A percentile compares a stretch with the other conserved stretches of the same genome.
These are phyloP conservation scores for Nanorana parkeri DNA, from an alignment of 2,113 vertebrate genomes.

Conservation along the genomic window DNA sequence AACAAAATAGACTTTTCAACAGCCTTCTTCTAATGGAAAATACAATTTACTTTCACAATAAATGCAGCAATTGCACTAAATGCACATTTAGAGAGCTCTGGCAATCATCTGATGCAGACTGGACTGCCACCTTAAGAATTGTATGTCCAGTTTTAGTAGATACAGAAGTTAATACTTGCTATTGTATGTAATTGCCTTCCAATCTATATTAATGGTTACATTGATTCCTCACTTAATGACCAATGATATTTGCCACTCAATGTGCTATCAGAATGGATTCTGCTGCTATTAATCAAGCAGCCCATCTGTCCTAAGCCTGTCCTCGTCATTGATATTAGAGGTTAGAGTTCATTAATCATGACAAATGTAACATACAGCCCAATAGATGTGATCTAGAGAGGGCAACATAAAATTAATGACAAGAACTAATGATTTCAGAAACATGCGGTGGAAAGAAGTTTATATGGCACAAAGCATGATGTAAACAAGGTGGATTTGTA, in stretches of 20 bases:
- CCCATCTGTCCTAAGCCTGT: conserved; percentile 16
- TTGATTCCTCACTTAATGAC: conserved; percentile 49
- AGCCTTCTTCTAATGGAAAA: conserved; percentile 48
- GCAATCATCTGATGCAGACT: conserved; percentile 46
- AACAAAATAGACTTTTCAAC: conserved; percentile 48
- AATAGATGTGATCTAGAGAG: conserved; percentile 12
- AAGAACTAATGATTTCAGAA: conserved; percentile 1
- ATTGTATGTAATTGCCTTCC: conserved; percentile 40
- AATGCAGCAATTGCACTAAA: conserved; percentile 49
- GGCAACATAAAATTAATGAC: conserved; percentile 37
- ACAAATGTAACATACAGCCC: conserved; percentile 13
- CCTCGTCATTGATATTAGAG: conserved; percentile 35
- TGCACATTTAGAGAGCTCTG: conserved; percentile 30
- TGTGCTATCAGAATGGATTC: conserved; percentile 58
- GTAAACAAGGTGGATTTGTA: no score
- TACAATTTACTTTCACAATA: conserved; percentile 54
- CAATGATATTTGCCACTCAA: conserved; percentile 58
- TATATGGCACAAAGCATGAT: background rate
- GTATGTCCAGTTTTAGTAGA: conserved; percentile 29
- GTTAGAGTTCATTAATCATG: conserved; percentile 43
- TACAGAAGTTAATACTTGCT: conserved; percentile 25
- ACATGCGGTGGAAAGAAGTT: background rate
- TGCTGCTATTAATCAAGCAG: conserved; percentile 50
- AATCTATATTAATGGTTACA: conserved; percentile 49
- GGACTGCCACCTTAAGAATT: conserved; percentile 20